Base-by-base conservation (phyloP, 2,797 vertebrate genomes). In the Thamnophis elegans region DNA sequence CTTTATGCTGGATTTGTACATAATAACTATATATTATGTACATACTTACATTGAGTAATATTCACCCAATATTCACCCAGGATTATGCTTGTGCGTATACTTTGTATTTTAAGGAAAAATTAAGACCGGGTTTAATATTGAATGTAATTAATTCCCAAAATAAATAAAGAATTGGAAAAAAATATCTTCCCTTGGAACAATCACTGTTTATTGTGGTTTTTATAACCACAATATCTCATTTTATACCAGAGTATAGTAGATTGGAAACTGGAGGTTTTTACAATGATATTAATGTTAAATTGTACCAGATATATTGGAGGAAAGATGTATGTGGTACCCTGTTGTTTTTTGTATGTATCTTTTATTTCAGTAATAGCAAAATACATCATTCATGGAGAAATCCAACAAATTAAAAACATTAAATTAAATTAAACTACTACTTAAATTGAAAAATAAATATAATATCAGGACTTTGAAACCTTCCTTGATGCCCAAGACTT, bases 141-240 rank as follows among this genome's bases (percentile, higher is more conserved):
- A 90, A 68, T 6, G 22, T 59, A 90, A 9, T 28, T 90, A 92
- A 60, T 94, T 3, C 85, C 73, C 85, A 93, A 42, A 85, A 91
- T 85, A 90, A 14, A 78, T 89, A 53, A 93, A 92, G 28, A 92
- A 5, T 47, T 54, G 51, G 26, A 10, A 26, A 4, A 14, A 12
- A 14, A 4, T 14, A 42, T n/a, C 5, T 36, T 53, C 42, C 14
- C 20, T 89, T 86, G 92, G 87, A 95, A 98, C 96, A 98, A 98
- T 94, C 65, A 28, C 0, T 90, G 90, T 78, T 0, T 20, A 88
- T 89, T 91, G 94, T 93, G 90, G 94, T 94, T 89, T 93, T 89
- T 25, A 91, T 93, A 95, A 96, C 93, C 93, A 96, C 95, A 97
- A 96, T 91, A 90, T 10, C 22, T 88, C 32, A 26, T 92, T 95